Base-by-base conservation (phyloP, 2,797 vertebrate species). In the Intellagama lesueurii region DNA sequence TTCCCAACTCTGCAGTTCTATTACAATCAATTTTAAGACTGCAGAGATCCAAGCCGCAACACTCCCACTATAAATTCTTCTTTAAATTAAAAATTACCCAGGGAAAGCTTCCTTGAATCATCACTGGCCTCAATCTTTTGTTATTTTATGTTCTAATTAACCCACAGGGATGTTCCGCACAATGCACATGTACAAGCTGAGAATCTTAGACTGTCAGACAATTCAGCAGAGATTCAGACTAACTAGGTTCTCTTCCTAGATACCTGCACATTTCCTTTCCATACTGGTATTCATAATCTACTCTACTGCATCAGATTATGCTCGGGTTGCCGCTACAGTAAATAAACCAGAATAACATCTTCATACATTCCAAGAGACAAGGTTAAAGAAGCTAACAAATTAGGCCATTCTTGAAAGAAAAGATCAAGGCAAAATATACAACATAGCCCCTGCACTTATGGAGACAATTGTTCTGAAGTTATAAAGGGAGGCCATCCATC, bases 341-440 rank as follows among this genome's bases (percentile, higher is more conserved):
- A 80, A 80, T 56, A 80, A 49, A 49, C 30, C 78, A 80, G 52
- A 80, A 80, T 80, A 80, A 80, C 52, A 60, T 30, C 52, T 80
- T 80, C 78, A 80, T 79, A 47, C 78, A 56, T 80, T 60, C 49
- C n/a, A 30, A 32, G 78, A 56, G n/a, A 49, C 78, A 56, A 80
- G 78, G 78, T 80, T 80, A 80, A 80, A 30, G 56, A 49, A 49
- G 78, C 78, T 60, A 80, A 56, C 28, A n/a, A 49, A 56, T 75
- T 60, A 56, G 78, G 30, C 28, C 78, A 60, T n/a, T 56, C 14
- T 8, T 32, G n/a, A 35, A 35, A 81, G n/a, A 40, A 44, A 60
- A 60, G 52, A 81, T 81, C 79, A 81, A 81, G 79, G 17, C n/a
- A 81, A 81, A 60, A 56, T 64, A 60, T 35, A 52, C 79, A 32